Evolutionary conservation across 2,888 invertebrate genomes (phyloP), one percentile per base, ranked within the genome.

Genomic region (Himalopsyche tibetana): DNA sequence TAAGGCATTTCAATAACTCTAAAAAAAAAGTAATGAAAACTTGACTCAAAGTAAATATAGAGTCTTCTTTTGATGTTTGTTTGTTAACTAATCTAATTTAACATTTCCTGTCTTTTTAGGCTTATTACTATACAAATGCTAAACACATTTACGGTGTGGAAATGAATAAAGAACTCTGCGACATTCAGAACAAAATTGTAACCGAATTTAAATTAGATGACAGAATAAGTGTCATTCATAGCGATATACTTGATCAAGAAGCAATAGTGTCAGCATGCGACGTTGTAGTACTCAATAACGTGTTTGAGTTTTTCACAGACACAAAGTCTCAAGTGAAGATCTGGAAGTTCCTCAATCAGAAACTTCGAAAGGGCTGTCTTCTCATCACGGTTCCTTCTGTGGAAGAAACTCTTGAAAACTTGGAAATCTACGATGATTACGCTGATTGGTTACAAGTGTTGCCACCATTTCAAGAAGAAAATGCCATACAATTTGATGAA

Each of bases 281-380:
- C 90, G 91, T 96, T 83, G 85, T 89, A 38, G 91, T 96, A 42
- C 91, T 96, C 85, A 94, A 96, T 89, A 96, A 96, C 91, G 94
- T 95, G 3, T 94, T 96, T 90, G 95, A 96, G 89, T 96, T 95
- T 90, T 96, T 96, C 91, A 91, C 95, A 86, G 91, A 94, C 74
- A 90, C 91, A 84, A 93, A 94, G 55, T 93, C 94, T 85, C 96
- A 96, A 90, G 93, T 91, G 87, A 90, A 93, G 89, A 93, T 95
- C 89, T 96, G 95, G 95, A 90, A 91, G 87, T 95, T 94, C 90
- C 91, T 95, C 11, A 93, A 92, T 87, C 91, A 92, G 85, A 90
- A 93, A 89, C 90, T 94, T 0, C 94, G 92, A 89, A 93, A 93
- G 89, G 94, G 94, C 28, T 92, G 94, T 55, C 92, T 94, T 88